Conservation (phyloP, 2,797 vertebrate genomes). For the Pogoniulus pusillus region DNA sequence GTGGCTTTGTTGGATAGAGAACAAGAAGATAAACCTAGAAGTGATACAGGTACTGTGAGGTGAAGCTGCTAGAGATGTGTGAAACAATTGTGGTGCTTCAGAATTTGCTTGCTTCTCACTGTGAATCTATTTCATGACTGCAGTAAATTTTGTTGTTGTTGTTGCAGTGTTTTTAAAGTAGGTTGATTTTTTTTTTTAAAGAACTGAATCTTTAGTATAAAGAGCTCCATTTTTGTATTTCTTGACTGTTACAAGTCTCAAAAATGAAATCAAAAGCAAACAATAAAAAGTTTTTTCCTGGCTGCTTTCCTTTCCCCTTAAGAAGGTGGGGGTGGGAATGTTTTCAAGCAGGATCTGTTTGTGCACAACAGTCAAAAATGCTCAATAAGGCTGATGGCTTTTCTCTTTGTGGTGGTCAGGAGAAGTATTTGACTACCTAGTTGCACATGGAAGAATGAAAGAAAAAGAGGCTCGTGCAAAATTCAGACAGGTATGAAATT, state of each 20-base stretch:
- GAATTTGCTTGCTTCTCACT: neutral
- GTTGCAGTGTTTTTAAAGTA: neutral
- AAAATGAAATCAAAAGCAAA: neutral
- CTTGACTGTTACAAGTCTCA: neutral
- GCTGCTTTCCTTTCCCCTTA: neutral
- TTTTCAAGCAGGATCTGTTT: neutral
- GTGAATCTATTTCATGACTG: neutral
- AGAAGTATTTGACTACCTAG: constrained; percentile 96
- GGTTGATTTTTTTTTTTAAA: neutral
- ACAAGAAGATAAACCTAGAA: neutral
- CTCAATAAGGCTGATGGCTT: neutral
- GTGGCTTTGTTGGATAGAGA: neutral
- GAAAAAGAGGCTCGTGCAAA: constrained; percentile 97
- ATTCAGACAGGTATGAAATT: constrained; percentile 93
- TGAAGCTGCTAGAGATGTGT: neutral
- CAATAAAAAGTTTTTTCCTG: neutral
- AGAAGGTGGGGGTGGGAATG: neutral
- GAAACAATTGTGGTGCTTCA: neutral
- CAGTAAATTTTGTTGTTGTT: neutral
- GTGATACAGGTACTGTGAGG: neutral
- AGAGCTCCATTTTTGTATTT: neutral
- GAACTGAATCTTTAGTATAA: neutral
- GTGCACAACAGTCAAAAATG: neutral
- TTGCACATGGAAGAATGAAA: constrained; percentile 97
- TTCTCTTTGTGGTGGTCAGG: constrained; percentile 77